These are phyloP conservation scores for Limnephilus marmoratus DNA, from an alignment of 2,888 invertebrate species.

Conservation along the genomic window DNA sequence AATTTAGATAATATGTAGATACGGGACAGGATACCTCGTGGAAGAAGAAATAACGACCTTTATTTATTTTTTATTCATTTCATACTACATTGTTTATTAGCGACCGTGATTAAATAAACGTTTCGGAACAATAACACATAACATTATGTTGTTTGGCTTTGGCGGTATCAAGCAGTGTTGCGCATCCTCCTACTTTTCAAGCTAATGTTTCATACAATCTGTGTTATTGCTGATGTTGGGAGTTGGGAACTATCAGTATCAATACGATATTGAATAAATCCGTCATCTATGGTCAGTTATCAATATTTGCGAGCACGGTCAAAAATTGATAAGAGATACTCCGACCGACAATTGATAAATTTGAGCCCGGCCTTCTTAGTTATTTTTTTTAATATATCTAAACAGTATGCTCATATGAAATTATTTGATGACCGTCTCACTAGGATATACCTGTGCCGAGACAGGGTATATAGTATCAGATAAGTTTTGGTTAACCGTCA, in stretches of 20 bases:
- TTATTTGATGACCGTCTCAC: no score
- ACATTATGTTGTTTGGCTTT: neutral
- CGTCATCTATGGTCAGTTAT: no score
- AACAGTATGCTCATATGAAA: no score
- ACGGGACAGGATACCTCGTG: neutral
- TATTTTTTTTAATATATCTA: no score
- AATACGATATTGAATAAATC: no score
- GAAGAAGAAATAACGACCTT: neutral
- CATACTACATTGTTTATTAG: neutral
- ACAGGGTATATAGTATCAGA: no score
- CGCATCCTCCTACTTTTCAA: neutral
- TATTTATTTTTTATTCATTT: neutral
- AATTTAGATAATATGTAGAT: neutral
- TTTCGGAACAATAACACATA: neutral
- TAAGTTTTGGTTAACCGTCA: no score
- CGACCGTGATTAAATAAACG: neutral
- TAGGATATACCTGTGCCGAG: no score
- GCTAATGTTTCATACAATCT: neutral
- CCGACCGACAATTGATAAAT: no score
- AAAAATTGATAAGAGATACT: no score
- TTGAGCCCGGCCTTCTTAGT: no score
- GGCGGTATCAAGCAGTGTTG: neutral
- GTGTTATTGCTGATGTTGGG: neutral
- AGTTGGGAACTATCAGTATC: neutral
- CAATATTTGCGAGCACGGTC: no score